Evolutionary conservation across 2,888 invertebrate species (phyloP).

Genomic region (Amphipyra tragopoginis): DNA sequence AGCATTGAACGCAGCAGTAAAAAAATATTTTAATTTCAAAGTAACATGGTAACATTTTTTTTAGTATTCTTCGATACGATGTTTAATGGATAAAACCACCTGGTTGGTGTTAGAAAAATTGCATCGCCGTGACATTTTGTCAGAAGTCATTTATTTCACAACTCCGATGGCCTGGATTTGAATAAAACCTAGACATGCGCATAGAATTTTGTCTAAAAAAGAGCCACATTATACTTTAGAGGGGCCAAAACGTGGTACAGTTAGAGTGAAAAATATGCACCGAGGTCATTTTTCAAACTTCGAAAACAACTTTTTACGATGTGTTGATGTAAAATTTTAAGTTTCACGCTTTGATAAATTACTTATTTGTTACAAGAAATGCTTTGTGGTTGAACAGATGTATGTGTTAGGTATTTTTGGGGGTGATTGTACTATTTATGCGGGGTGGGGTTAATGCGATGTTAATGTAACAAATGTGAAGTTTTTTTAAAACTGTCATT

Average conservation of each 20-base stretch:
- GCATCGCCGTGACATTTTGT: conserved; percentile 82
- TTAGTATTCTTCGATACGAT: conserved; percentile 75
- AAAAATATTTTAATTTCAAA: conserved; percentile 64
- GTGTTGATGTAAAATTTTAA: conserved; percentile 37
- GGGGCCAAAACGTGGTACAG: conserved; percentile 53
- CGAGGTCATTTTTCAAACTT: conserved; percentile 65
- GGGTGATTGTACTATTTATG: conserved; percentile 73
- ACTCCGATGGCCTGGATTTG: conserved; percentile 70
- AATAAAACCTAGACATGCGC: conserved; percentile 80
- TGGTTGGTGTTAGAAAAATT: conserved; percentile 84
- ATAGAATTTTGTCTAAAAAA: conserved; percentile 63
- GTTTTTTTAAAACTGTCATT: conserved; percentile 67
- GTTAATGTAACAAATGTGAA: conserved; percentile 66
- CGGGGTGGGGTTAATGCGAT: conserved; percentile 72
- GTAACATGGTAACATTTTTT: conserved; percentile 64
- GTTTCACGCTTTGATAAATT: conserved; percentile 33
- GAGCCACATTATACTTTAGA: conserved; percentile 54
- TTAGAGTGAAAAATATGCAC: conserved; percentile 59
- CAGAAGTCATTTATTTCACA: conserved; percentile 82
- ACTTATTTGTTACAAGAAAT: conserved; percentile 39
- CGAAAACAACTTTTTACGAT: conserved; percentile 56
- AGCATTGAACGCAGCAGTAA: conserved; percentile 52
- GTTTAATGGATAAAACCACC: conserved; percentile 86
- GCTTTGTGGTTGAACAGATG: conserved; percentile 46
- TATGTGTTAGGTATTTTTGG: conserved; percentile 44